Percentiles rank a stretch among this genome's conserved stretches.
Evolutionary conservation across 2,888 invertebrate species (phyloP).

Genomic region (Xestia rhomboidea): DNA sequence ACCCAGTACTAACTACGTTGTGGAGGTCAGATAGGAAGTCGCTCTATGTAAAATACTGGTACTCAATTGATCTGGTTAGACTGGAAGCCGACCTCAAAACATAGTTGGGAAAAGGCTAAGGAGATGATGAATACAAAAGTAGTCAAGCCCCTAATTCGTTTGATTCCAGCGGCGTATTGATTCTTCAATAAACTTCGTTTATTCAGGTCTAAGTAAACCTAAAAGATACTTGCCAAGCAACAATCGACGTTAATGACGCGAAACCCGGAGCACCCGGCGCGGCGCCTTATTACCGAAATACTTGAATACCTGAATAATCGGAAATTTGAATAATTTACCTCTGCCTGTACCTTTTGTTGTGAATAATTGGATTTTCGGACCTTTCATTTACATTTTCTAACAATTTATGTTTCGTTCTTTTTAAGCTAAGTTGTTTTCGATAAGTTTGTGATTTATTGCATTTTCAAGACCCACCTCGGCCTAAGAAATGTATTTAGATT

Average conservation of each 20-base stretch:
- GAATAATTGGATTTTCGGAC: slow-evolving; percentile 54
- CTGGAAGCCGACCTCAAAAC: no score
- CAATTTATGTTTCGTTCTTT: slow-evolving; percentile 32
- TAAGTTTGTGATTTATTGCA: slow-evolving; percentile 34
- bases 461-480: not conserved
- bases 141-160: not conserved
- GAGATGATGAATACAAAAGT: not conserved
- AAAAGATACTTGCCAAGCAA: slow-evolving; percentile 41
- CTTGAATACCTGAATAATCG: slow-evolving; percentile 49
- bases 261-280: slow-evolving; percentile 39
- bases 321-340: slow-evolving; percentile 56
- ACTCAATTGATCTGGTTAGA: no score
- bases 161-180: slow-evolving; percentile 14
- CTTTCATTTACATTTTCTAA: slow-evolving; percentile 45
- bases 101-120: not conserved
- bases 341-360: slow-evolving; percentile 47
- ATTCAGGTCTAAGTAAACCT: slow-evolving; percentile 4
- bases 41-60: no score
- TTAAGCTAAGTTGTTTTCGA: slow-evolving; percentile 22
- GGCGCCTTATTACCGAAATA: slow-evolving; percentile 39
- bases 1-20: no score
- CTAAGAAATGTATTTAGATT: not conserved
- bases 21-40: no score
- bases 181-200: slow-evolving; percentile 12
- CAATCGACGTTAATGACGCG: slow-evolving; percentile 44